Evolutionary conservation across 2,797 vertebrate species (phyloP).

Genomic region (Anabacerthia variegaticeps): DNA sequence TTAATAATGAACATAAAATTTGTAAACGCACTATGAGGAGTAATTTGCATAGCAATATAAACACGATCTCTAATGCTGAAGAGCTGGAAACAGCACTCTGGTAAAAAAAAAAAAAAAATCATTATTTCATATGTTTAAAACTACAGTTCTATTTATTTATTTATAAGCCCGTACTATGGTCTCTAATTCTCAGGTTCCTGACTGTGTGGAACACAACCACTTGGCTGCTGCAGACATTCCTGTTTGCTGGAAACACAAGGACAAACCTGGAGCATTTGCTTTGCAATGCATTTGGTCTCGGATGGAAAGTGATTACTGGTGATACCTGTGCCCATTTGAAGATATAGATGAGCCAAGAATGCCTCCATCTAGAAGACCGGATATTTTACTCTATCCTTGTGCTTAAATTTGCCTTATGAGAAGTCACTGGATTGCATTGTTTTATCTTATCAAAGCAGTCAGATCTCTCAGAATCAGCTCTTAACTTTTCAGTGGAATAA

Average conservation of each 20-base stretch:
- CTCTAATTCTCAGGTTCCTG: slow-evolving; percentile 40
- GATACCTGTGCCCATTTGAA: background rate
- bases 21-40: slow-evolving; percentile 79
- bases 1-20: slow-evolving; percentile 82
- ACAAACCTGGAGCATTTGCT: background rate
- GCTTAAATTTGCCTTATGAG: background rate
- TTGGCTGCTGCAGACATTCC: background rate
- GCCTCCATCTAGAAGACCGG: background rate
- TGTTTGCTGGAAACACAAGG: background rate
- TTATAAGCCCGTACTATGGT: slow-evolving; percentile 68
- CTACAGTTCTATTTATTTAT: slow-evolving; percentile 73
- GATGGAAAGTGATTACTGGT: background rate
- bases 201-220: background rate
- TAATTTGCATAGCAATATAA: slow-evolving; percentile 82
- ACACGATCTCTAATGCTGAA: slow-evolving; percentile 64
- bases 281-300: fast-evolving
- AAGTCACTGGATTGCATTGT: background rate
- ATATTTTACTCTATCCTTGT: background rate
- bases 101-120: slow-evolving; percentile 66
- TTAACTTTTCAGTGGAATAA: background rate
- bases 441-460: background rate
- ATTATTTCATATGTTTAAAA: slow-evolving; percentile 66
- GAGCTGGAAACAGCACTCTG: slow-evolving; percentile 53
- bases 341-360: background rate
- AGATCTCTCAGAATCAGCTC: background rate